These are phyloP conservation scores for Henricia sp. DNA, from an alignment of 53 echinoderm and acorn worm species.

Conservation along the genomic window DNA sequence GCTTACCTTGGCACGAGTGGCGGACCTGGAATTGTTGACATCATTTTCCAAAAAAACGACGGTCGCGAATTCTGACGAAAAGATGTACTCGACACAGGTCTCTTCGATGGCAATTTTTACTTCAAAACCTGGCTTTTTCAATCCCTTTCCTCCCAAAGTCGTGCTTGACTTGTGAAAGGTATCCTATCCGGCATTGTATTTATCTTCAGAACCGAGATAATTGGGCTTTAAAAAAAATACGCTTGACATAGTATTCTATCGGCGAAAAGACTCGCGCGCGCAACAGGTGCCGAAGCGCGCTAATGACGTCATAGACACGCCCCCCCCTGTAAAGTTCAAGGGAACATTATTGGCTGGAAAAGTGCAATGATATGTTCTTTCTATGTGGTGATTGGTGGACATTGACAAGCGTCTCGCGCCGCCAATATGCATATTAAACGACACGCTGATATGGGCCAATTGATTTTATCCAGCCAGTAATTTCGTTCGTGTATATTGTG, in stretches of 20 bases:
- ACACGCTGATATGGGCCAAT: not conserved
- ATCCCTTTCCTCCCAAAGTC: not conserved
- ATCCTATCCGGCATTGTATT: conserved; percentile 37
- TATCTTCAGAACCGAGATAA: conserved; percentile 41
- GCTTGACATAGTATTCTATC: conserved; percentile 30
- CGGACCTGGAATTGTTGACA: not conserved
- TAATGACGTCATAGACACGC: conserved; percentile 23
- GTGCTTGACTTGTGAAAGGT: not conserved
- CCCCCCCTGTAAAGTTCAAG: conserved; percentile 4
- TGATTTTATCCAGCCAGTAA: too few relatives aligned
- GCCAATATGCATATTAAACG: not conserved
- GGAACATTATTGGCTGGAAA: not conserved
- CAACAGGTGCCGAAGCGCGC: conserved; percentile 35
- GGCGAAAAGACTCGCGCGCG: conserved; percentile 1
- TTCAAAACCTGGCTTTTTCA: too few relatives aligned
- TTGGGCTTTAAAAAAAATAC: conserved; percentile 18
- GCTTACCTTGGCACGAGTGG: not conserved
- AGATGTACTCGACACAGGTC: too few relatives aligned
- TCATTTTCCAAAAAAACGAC: not conserved
- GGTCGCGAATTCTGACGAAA: not conserved
- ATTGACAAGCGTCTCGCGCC: not conserved
- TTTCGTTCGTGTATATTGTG: too few relatives aligned
- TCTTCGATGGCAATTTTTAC: too few relatives aligned
- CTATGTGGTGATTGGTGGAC: conserved; percentile 2
- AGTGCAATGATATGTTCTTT: not conserved